A percentile compares a stretch with the other conserved stretches of the same genome.
Conservation (phyloP, 2,888 invertebrate genomes). For the Tipula confusa region DNA sequence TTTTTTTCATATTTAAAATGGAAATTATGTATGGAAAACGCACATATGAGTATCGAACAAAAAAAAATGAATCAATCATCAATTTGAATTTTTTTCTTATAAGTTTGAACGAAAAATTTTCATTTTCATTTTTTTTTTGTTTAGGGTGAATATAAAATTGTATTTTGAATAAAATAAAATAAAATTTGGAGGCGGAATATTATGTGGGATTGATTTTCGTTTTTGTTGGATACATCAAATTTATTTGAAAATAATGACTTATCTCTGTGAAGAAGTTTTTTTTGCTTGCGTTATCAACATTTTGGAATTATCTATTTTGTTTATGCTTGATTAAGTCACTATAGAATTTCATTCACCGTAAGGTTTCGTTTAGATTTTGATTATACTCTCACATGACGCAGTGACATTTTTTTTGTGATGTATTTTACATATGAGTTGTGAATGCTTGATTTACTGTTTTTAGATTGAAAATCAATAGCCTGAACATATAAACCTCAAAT, state of each 20-base stretch:
- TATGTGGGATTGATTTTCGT: conserved; percentile 7
- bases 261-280: background rate
- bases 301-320: background rate
- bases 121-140: too few relatives aligned
- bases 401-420: background rate
- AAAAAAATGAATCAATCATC: background rate
- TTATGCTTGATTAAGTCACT: background rate
- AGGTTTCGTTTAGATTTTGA: background rate
- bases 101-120: background rate
- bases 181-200: background rate
- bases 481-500: too few relatives aligned
- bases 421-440: background rate
- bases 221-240: background rate
- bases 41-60: too few relatives aligned
- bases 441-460: too few relatives aligned
- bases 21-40: background rate
- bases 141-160: conserved; percentile 14
- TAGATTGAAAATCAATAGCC: too few relatives aligned
- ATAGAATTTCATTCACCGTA: background rate
- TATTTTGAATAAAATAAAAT: background rate
- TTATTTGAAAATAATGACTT: background rate
- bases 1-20: too few relatives aligned
- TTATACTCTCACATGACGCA: background rate
- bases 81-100: background rate
- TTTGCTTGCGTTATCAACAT: background rate